A percentile compares a stretch with the other conserved stretches of the same genome.
Evolutionary conservation across 2,797 vertebrate genomes (phyloP).

Genomic region (Clangula hyemalis): DNA sequence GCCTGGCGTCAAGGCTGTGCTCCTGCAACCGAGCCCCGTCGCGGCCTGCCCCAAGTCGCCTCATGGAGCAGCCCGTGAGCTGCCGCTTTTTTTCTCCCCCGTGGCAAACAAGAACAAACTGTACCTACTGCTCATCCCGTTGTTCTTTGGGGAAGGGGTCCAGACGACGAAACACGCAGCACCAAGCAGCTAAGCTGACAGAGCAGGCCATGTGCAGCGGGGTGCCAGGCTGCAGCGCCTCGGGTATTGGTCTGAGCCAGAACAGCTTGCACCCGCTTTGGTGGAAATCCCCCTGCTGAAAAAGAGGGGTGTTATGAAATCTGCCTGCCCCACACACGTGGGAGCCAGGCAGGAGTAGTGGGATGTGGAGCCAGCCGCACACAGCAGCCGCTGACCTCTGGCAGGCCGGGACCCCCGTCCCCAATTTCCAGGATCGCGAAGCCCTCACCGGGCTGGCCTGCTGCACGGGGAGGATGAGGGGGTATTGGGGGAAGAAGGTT

Average conservation of each 20-base stretch:
- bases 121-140: not conserved
- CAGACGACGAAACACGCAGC: accelerated
- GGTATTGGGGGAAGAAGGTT: not conserved
- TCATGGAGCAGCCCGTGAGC: accelerated
- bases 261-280: not conserved
- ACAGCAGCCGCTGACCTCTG: too few relatives aligned
- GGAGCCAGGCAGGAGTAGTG: too few relatives aligned
- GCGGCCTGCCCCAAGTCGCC: accelerated
- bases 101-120: not conserved
- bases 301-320: not conserved
- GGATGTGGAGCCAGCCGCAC: too few relatives aligned
- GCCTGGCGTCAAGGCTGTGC: not conserved
- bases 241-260: not conserved
- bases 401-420: too few relatives aligned
- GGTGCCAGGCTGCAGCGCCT: not conserved
- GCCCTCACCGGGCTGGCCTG: not conserved
- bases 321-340: too few relatives aligned
- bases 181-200: accelerated
- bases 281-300: not conserved
- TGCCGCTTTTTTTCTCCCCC: not conserved
- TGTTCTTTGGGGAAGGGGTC: not conserved
- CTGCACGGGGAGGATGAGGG: not conserved
- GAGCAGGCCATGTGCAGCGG: not conserved
- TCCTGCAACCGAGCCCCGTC: not conserved
- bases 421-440: not conserved